Base-by-base conservation (phyloP, 2,113 vertebrate species). In the Arothron firmamentum region DNA sequence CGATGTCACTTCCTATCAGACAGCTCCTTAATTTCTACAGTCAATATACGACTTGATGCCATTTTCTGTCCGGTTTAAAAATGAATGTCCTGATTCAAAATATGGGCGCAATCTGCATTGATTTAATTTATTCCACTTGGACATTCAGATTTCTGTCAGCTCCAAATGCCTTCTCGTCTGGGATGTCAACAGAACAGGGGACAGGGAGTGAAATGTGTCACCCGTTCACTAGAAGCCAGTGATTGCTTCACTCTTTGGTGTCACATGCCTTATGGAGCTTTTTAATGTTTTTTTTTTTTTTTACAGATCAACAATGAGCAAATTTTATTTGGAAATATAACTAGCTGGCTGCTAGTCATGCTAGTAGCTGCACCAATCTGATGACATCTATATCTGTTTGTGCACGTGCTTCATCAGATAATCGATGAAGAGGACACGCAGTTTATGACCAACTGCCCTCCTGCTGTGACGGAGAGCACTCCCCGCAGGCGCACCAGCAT, bases 371-470 rank as follows among this genome's bases (percentile, higher is more conserved):
- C 4, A 28, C 25, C 25, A 28, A 5, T 28, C 25, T 28, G 25
- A 28, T 28, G 25, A 28, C 25, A 28, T 28, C 6, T 73, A 15
- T 68, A 15, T 67, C 28, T 68, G 41, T 48, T 34, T 68, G 23
- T 56, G 16, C 62, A 49, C 53, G 23, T 13, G 5, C 65, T 21
- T 19, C 28, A 59, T 62, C 80, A 99, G 97, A 95, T 98, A 75
- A 97, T 97, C 80, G 97, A 99, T 74, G 95, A 98, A 76, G 97
- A 99, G 70, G 97, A 99, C 84, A 96, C 97, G 1, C 97, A 98
- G 81, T 98, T 93, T 77, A 97, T 99, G 97, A 98, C 94, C 62
- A 97, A 96, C 79, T 99, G 97, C 78, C 95, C 94, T 0, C 94
- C 95, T 14, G 97, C 97, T 1, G 94, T 99, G 67, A 98, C 96